Evolutionary conservation across 2,888 invertebrate species (phyloP), one percentile per base, ranked within the genome.

Genomic region (Nephrocerus scutellatus): DNA sequence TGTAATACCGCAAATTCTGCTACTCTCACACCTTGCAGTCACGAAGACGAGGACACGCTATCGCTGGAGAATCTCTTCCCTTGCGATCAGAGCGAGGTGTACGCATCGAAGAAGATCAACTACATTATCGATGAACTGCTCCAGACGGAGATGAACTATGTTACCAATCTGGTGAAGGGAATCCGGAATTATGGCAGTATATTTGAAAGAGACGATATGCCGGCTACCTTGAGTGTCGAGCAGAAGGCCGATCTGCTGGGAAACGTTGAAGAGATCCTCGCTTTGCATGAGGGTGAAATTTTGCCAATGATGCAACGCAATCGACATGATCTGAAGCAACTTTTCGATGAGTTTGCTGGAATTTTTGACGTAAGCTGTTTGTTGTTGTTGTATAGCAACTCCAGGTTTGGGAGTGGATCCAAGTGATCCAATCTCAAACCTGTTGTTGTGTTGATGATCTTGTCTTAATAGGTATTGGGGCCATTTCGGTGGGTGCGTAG

Each of bases 221-320:
- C 68, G 1, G 56, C 56, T 4, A 39, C 53, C 5, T 41, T 69
- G 4, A n/a, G n/a, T n/a, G n/a, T n/a, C n/a, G n/a, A n/a, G n/a
- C 52, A 48, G 5, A 63, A 64, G 7, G 48, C 41, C 3, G 55
- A 53, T 7, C 82, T 93, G 54, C 87, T 95, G 64, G 88, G 90
- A 21, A 93, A 95, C 65, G 79, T 93, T 32, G 85, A 88, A 58
- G 85, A 89, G 65, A 90, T 93, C 56, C 82, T 83, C 66, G 81
- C 85, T 63, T 88, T 93, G 64, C 93, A 95, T 63, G 63, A 65
- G 9, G 42, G 53, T 9, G 53, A 63, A 37, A 60, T 68, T 40
- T 48, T 67, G 34, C 68, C 68, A 30, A 48, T 64, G 42, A 57
- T 68, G 55, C 43, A 59, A 44, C 53, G 57, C 28, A 63, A 67